Evolutionary conservation across 2,113 vertebrate species (phyloP), one percentile per base, ranked within the genome.

Genomic region (Salminus brasiliensis): DNA sequence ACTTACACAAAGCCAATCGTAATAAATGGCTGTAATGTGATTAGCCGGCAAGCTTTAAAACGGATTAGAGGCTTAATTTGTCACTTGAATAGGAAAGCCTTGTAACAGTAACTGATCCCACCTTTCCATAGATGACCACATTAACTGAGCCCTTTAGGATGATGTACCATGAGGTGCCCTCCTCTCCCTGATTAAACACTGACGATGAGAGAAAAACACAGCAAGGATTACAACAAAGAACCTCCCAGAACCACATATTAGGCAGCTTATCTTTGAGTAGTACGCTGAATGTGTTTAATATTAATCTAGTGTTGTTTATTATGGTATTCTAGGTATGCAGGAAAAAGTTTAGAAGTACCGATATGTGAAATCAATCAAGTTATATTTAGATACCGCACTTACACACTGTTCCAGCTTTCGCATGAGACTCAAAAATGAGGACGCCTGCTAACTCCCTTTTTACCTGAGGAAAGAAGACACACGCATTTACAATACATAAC

Each of bases 121-220:
- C 98, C 95, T 99, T 99, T 83, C 97, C 98, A 86, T 99, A 98
- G 91, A 99, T 99, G 88, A 98, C 96, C 81, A 99, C 98, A 9
- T 99, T 98, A 86, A 99, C 97, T 0, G 98, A 98, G 89, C 97
- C 98, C 88, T 98, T 99, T 62, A 99, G 92, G 87, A 99, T 97
- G 89, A 99, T 98, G 92, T 99, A 99, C 98, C 98, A 99, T 36
- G 97, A 98, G 72, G 96, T 98, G 63, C 98, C 98, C 91, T 99
- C 98, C 93, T 99, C 98, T 63, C 98, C 98, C 87, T 99, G 98
- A 92, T 95, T 98, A 93, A 99, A 99, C 92, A 99, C 98, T 99
- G 85, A 90, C 78, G 91, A 84, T 79, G 32, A 75, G 11, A 83
- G 8, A 74, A 49, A 23, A 67, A 7, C 12, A 39, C n/a, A 69